A percentile compares a stretch with the other conserved stretches of the same genome.
phyloP scores from a whole-genome alignment of 2,113 vertebrate species.

The Pygoscelis adeliae region DNA sequence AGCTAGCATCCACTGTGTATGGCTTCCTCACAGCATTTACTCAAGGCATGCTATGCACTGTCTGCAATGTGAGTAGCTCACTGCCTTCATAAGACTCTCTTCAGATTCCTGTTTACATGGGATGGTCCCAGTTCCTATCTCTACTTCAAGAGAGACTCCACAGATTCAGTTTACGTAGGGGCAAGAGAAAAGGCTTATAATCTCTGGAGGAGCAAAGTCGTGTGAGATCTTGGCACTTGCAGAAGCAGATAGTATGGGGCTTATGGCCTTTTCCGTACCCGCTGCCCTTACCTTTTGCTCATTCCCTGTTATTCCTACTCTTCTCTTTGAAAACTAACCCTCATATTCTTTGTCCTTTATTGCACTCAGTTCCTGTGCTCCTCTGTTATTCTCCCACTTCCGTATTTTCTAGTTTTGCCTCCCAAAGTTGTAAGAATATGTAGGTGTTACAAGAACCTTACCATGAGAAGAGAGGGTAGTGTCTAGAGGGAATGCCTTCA shows the following conservation, averaged over 20 bases:
- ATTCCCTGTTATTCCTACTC: background rate
- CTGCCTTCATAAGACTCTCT: background rate
- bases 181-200: background rate
- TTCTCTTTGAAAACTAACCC: background rate
- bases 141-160: background rate
- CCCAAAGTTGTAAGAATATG: background rate
- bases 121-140: background rate
- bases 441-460: background rate
- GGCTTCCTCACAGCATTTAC: background rate
- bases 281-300: background rate
- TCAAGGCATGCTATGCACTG: background rate
- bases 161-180: background rate
- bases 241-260: background rate
- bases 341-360: background rate
- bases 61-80: background rate
- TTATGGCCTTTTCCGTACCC: rapidly evolving
- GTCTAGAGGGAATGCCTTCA: background rate
- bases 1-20: background rate
- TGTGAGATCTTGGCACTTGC: background rate
- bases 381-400: background rate
- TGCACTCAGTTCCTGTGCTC: background rate
- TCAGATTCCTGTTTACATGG: background rate
- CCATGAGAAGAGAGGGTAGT: background rate
- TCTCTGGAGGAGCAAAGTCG: background rate
- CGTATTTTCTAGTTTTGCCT: background rate